Evolutionary conservation across 1,140 invertebrate species (phyloP).

Genomic region (Steinernema khuongi): DNA sequence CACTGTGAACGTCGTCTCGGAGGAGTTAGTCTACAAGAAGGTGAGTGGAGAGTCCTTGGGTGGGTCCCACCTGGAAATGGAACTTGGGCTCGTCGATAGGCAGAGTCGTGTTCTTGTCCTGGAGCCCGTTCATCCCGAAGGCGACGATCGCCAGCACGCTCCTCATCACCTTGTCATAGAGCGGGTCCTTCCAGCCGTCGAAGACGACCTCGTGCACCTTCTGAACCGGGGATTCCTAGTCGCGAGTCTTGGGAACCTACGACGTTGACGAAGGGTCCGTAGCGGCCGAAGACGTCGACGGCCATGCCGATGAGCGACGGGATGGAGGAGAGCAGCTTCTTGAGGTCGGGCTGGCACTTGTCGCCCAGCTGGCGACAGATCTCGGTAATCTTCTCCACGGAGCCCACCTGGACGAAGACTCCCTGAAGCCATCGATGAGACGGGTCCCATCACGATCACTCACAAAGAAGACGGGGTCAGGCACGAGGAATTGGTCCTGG

Average conservation of each 20-base stretch:
- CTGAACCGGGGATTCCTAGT: neutral
- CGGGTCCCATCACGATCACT: neutral
- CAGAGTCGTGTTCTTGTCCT: neutral
- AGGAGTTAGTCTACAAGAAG: neutral
- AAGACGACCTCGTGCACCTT: neutral
- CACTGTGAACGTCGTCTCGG: neutral
- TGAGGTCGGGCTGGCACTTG: neutral
- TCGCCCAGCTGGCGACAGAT: neutral
- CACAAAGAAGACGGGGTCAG: neutral
- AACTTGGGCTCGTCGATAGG: neutral
- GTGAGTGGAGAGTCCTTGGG: neutral
- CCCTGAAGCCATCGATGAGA: neutral
- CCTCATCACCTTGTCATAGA: neutral
- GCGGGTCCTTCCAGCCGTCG: neutral
- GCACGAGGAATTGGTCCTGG: neutral
- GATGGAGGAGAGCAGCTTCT: neutral
- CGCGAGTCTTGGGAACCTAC: neutral
- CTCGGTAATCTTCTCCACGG: neutral
- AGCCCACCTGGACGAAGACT: neutral
- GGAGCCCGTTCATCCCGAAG: neutral
- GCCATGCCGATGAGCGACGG: neutral
- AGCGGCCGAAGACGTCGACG: neutral
- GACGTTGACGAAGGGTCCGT: neutral
- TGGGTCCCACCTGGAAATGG: neutral
- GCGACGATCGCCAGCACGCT: neutral